Evolutionary conservation across 1,140 invertebrate species (phyloP).

Genomic region (Belonocnema kinseyi): DNA sequence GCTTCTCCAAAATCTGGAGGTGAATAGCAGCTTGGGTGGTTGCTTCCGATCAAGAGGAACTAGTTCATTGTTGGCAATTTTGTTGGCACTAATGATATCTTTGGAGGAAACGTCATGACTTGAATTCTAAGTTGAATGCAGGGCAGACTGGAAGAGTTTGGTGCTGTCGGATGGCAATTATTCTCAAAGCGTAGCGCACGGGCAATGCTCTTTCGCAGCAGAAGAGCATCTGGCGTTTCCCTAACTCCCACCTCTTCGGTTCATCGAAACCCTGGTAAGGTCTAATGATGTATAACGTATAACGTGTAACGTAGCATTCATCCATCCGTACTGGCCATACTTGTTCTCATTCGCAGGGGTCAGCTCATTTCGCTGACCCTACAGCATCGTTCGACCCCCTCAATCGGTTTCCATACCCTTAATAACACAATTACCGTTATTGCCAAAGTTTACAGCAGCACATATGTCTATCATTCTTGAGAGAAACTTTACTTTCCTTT

Average conservation of each 20-base stretch:
- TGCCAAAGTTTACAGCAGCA: constrained; percentile 56
- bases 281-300: constrained; percentile 54
- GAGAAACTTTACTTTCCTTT: background rate
- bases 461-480: constrained; percentile 44
- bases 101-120: constrained; percentile 2
- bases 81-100: constrained; percentile 26
- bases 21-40: constrained; percentile 5
- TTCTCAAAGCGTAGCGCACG: constrained; percentile 49
- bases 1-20: constrained; percentile 21
- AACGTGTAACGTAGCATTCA: constrained; percentile 37
- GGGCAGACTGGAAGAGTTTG: constrained; percentile 43
- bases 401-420: constrained; percentile 55
- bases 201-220: constrained; percentile 55
- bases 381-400: constrained; percentile 49
- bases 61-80: constrained; percentile 17
- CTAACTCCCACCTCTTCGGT: constrained; percentile 48
- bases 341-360: constrained; percentile 57
- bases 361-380: constrained; percentile 55
- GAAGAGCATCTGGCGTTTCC: constrained; percentile 58
- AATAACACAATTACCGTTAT: constrained; percentile 58
- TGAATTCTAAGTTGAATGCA: constrained; percentile 7
- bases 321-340: constrained; percentile 49
- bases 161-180: constrained; percentile 52
- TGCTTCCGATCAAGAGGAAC: constrained; percentile 13
- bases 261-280: constrained; percentile 44